phyloP scores from a whole-genome alignment of 2,113 vertebrate species.

The Peromyscus californicus region DNA sequence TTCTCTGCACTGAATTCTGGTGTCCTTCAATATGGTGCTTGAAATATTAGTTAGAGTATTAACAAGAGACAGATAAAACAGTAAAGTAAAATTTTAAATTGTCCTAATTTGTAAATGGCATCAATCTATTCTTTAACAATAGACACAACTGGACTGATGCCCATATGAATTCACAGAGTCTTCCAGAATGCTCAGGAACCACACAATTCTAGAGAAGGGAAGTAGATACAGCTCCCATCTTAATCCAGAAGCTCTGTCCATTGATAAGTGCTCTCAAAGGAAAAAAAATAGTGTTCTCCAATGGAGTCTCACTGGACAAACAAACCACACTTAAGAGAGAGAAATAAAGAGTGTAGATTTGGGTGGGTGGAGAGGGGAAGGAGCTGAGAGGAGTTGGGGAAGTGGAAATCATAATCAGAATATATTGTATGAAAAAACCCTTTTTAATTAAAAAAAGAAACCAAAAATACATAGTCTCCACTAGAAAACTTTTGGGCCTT shows the following conservation, averaged over 20 bases:
- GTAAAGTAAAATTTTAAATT: not conserved
- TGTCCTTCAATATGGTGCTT: too few species aligned
- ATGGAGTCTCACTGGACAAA: not conserved
- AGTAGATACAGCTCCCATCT: not conserved
- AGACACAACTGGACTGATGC: not conserved
- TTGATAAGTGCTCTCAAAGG: not conserved
- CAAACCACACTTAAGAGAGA: not conserved
- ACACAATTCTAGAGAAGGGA: not conserved
- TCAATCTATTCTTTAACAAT: not conserved
- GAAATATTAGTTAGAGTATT: not conserved
- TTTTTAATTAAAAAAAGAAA: not conserved
- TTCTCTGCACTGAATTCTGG: too few species aligned
- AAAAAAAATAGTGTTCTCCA: not conserved
- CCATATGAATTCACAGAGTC: not conserved
- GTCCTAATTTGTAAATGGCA: not conserved
- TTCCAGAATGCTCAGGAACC: not conserved
- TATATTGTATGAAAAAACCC: not conserved
- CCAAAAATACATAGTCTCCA: not conserved
- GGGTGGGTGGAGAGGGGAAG: not conserved
- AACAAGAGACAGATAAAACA: not conserved
- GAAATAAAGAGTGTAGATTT: not conserved
- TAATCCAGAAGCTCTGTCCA: not conserved
- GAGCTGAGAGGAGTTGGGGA: not conserved
- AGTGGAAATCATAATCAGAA: not conserved
- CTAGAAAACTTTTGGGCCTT: not conserved